Percentiles rank a stretch among this genome's conserved stretches.
These are phyloP conservation scores for Cataglyphis cursor DNA, from an alignment of 2,888 invertebrate species.

Conservation along the genomic window DNA sequence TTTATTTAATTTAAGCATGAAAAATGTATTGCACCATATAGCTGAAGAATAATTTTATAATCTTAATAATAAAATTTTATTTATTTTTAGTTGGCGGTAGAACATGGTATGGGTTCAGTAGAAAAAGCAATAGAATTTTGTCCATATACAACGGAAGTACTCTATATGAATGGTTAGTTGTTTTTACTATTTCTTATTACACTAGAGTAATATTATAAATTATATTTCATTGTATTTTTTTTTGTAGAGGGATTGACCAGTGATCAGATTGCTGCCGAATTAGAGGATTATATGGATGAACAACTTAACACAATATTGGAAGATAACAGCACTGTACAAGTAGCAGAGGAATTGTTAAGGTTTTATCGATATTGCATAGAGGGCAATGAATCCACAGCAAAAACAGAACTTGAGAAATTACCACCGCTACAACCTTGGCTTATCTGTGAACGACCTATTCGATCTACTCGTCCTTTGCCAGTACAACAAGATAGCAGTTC, in stretches of 20 bases:
- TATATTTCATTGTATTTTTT: slow-evolving; percentile 15
- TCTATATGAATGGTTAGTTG: slow-evolving; percentile 82
- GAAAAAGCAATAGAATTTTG: slow-evolving; percentile 80
- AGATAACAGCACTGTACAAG: slow-evolving; percentile 81
- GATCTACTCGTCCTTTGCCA: background rate
- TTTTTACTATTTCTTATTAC: background rate
- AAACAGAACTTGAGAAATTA: slow-evolving; percentile 78
- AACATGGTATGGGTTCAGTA: slow-evolving; percentile 82
- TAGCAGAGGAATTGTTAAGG: slow-evolving; percentile 81
- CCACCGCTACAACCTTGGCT: slow-evolving; percentile 82
- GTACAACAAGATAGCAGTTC: slow-evolving; percentile 50
- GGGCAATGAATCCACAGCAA: slow-evolving; percentile 72
- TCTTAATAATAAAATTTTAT: slow-evolving; percentile 8
- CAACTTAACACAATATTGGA: slow-evolving; percentile 81
- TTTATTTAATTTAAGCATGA: background rate
- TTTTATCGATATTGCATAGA: slow-evolving; percentile 78
- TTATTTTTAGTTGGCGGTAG: slow-evolving; percentile 79
- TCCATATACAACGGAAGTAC: slow-evolving; percentile 78
- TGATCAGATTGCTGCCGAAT: slow-evolving; percentile 79
- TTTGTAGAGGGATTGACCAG: slow-evolving; percentile 76
- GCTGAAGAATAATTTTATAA: background rate
- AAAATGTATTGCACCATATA: background rate
- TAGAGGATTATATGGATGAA: slow-evolving; percentile 83
- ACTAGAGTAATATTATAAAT: background rate
- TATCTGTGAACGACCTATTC: slow-evolving; percentile 47